Evolutionary conservation across 2,797 vertebrate genomes (phyloP).

Genomic region (Coluber constrictor): DNA sequence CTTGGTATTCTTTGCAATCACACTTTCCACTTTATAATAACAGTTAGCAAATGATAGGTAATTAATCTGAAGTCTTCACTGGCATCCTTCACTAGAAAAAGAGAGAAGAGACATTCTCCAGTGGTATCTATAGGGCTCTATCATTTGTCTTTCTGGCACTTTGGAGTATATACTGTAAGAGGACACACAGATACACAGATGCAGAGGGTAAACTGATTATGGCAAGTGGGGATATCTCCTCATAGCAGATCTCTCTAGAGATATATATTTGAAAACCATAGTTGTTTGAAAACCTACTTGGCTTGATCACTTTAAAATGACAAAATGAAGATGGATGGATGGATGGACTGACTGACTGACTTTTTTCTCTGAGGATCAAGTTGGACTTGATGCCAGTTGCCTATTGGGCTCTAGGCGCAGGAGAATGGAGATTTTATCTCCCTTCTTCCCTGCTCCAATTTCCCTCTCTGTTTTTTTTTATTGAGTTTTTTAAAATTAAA

Average conservation of each 20-base stretch:
- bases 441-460: not conserved
- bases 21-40: not conserved
- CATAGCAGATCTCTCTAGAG: not conserved
- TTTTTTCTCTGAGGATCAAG: not conserved
- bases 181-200: not conserved
- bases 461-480: not conserved
- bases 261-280: not conserved
- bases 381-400: not conserved
- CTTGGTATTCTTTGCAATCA: not conserved
- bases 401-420: not conserved
- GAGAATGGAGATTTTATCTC: not conserved
- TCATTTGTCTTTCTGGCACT: not conserved
- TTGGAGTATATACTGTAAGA: not conserved
- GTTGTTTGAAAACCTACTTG: not conserved
- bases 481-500: not conserved
- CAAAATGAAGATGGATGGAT: not conserved
- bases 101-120: not conserved
- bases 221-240: not conserved
- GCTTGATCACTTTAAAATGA: not conserved
- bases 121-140: not conserved
- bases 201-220: too few species aligned
- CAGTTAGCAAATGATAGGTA: not conserved
- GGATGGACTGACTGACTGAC: not conserved
- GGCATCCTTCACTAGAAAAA: too few species aligned
- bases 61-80: not conserved